Evolutionary conservation across 2,888 invertebrate genomes (phyloP).

Genomic region (Ditula angustiorana): DNA sequence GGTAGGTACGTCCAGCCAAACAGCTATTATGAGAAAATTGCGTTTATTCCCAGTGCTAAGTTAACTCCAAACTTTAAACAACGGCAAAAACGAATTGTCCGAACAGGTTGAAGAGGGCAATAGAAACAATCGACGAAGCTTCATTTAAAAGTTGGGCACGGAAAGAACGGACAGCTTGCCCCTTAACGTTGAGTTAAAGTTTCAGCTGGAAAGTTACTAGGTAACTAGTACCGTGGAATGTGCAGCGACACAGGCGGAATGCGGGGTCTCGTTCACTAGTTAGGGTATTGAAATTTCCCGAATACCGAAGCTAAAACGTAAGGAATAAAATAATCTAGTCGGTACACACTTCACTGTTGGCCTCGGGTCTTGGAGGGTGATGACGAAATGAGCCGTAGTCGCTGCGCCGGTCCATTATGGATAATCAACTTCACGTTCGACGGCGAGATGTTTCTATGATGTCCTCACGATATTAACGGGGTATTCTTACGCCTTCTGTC

Average conservation of each 20-base stretch:
- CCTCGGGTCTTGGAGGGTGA: too few species aligned
- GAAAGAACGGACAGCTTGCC: conserved; percentile 32
- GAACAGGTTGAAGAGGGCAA: conserved; percentile 30
- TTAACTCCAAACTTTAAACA: conserved; percentile 11
- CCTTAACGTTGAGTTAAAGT: conserved; percentile 33
- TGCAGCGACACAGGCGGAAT: conserved; percentile 18
- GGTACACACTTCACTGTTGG: too few species aligned
- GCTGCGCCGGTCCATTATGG: too few species aligned
- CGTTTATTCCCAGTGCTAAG: background rate
- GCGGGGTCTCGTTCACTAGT: background rate
- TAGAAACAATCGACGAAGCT: conserved; percentile 37
- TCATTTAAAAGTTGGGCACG: conserved; percentile 36
- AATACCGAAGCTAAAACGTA: background rate
- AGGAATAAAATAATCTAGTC: background rate
- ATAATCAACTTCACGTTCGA: too few species aligned
- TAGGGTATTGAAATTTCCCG: background rate
- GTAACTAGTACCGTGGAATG: conserved; percentile 18
- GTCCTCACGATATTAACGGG: too few species aligned
- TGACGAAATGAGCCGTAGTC: too few species aligned
- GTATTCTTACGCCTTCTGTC: too few species aligned
- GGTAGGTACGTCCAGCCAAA: too few species aligned
- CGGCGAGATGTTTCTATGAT: too few species aligned
- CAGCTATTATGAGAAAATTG: background rate
- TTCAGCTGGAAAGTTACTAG: conserved; percentile 17
- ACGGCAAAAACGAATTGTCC: conserved; percentile 16